Evolutionary conservation across 1,140 invertebrate species (phyloP), one percentile per base, ranked within the genome.

Genomic region (Melipona quadrifasciata): DNA sequence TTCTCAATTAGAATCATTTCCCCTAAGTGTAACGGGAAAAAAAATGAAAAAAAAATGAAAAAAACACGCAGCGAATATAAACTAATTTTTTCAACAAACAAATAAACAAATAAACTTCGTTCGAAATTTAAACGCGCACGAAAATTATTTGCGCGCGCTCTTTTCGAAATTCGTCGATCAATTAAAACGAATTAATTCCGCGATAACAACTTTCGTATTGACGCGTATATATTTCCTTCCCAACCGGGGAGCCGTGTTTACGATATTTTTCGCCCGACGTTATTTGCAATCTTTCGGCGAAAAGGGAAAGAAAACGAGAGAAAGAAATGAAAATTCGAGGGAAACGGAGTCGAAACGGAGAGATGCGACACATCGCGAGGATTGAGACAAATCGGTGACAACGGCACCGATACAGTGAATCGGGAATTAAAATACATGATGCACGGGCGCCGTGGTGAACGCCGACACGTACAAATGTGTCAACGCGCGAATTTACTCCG

Each of bases 401-500:
- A 61, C 21, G 31, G 8, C 39, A 24, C 61, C 74, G 74, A 76
- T 76, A 61, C 74, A 47, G 0, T 8, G 75, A n/a, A 34, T 34
- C 17, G 58, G 53, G 39, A 83, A 83, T 78, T 79, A 61, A 78
- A 79, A 71, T 51, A 17, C 55, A 64, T 47, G 55, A 79, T 17
- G 10, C 19, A 79, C 19, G 34, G 65, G 68, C 39, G 27, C n/a
- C 12, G 19, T 24, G 65, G 10, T 34, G 47, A 17, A 47, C n/a
- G 51, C 6, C 61, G 51, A 76, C 80, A 47, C n/a, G 61, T 67
- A 79, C 82, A 78, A 83, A 78, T 79, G 82, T 79, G 82, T 79
- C 82, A 79, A 67, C 55, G 19, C 27, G 55, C 16, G 55, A 83
- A 83, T 83, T 83, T 83, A 83, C 78, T 79, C 82, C 47, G 39